Base-by-base conservation (phyloP, 2,888 invertebrate genomes). In the Eupeodes luniger region DNA sequence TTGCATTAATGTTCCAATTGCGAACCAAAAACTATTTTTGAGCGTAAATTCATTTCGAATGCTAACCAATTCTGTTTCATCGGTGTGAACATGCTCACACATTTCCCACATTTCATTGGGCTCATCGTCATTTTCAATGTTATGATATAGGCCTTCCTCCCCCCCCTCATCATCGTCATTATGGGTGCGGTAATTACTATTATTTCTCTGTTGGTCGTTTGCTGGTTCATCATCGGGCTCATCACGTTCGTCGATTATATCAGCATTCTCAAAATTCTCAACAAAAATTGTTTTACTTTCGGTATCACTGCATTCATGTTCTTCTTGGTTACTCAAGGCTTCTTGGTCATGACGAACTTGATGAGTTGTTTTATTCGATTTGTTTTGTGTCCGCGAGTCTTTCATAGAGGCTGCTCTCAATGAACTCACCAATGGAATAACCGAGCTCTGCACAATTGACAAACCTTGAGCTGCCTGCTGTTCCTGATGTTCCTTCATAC, bases 11-110 rank as follows among this genome's bases (percentile, higher is more conserved):
- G 98, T 98, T 44, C 99, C 99, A 61, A 98, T 98, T 90, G 98
- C 97, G 94, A 99, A 99, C 98, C 98, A 99, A 94, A 99, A 97
- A 90, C 98, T 97, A 94, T 99, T 97, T 91, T 96, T 96, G 87
- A 98, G 94, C 80, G 96, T 96, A 94, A 98, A 98, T 93, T 97
- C 97, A 94, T 98, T 98, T 94, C 96, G 96, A 80, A 95, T 93
- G 90, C 91, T 92, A 53, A 92, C 85, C 79, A 93, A 78, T 67
- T 92, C 91, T 86, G 90, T 90, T 64, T 91, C 90, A 34, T 90
- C 90, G 12, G 91, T 90, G 44, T 89, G 83, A 16, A 88, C 84
- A 62, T 90, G 85, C 51, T 89, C 80, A 19, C 86, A 89, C 5
- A 79, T 16, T 7, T 85, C 79, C 85, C 81, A 85, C 1, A 84